These are phyloP conservation scores for Helleia helle DNA, from an alignment of 2,888 invertebrate genomes.

Conservation along the genomic window DNA sequence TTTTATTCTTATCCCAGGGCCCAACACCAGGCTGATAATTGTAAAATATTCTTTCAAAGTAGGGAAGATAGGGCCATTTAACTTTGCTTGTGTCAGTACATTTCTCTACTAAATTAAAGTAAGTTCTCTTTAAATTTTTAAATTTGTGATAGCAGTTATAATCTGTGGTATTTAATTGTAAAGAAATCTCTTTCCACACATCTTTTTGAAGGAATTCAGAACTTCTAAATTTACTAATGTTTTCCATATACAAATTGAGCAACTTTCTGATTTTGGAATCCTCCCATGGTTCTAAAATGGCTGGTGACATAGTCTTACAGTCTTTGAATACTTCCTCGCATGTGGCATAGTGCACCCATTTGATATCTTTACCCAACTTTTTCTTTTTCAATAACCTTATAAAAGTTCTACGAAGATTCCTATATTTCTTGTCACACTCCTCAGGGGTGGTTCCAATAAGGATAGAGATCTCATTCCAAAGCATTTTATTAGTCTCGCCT, in stretches of 20 bases:
- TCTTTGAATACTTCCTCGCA: conserved; percentile 61
- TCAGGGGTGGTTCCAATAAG: conserved; percentile 42
- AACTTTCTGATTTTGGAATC: conserved; percentile 46
- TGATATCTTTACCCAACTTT: conserved; percentile 49
- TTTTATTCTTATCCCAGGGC: conserved; percentile 50
- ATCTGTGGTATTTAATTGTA: conserved; percentile 44
- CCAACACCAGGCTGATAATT: conserved; percentile 43
- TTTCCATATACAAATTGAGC: conserved; percentile 52
- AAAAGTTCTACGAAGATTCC: conserved; percentile 50
- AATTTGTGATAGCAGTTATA: conserved; percentile 63
- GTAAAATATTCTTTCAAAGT: conserved; percentile 58
- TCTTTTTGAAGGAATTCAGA: conserved; percentile 49
- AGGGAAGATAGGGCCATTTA: conserved; percentile 56
- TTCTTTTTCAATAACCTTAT: conserved; percentile 57
- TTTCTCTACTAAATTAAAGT: conserved; percentile 48
- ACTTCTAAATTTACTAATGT: conserved; percentile 42
- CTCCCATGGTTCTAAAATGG: conserved; percentile 52
- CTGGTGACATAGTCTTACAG: conserved; percentile 40
- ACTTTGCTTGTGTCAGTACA: conserved; percentile 43
- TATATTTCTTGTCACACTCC: conserved; percentile 54
- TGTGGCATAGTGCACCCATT: conserved; percentile 53
- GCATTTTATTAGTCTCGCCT: conserved; percentile 36
- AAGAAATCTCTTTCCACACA: conserved; percentile 58
- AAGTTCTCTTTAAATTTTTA: conserved; percentile 56
- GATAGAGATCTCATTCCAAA: conserved; percentile 45